phyloP scores from a whole-genome alignment of 2,113 vertebrate genomes.

The Neodontobutis hainanensis region DNA sequence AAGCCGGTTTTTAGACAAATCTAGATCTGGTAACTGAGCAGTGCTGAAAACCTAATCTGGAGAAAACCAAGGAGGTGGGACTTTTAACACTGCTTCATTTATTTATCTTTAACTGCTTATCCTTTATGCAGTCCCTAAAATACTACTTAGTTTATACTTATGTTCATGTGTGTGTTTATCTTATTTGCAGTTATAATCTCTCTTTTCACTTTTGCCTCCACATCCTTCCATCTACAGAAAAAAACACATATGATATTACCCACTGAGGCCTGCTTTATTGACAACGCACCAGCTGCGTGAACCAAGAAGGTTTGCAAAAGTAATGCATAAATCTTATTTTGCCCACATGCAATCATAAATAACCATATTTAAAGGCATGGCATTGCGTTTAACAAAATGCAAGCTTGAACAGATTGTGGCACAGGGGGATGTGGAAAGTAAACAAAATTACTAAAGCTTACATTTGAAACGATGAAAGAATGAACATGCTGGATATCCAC shows the following conservation, averaged over 20 bases:
- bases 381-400: conserved; percentile 16
- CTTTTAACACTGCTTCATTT: too few species aligned
- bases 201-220: background rate
- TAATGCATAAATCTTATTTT: conserved; percentile 7
- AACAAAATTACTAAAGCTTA: conserved; percentile 42
- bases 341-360: conserved; percentile 5
- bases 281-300: background rate
- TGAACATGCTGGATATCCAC: conserved; percentile 6
- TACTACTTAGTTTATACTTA: too few species aligned
- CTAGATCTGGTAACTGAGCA: too few species aligned
- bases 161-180: background rate
- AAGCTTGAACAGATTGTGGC: conserved; percentile 22
- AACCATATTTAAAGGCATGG: conserved; percentile 4
- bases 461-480: conserved; percentile 24
- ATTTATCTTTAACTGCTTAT: too few species aligned
- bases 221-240: background rate
- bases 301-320: background rate
- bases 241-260: background rate
- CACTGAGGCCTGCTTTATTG: background rate
- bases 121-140: too few species aligned
- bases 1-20: too few species aligned
- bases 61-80: too few species aligned
- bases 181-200: background rate
- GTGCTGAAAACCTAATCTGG: too few species aligned
- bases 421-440: conserved; percentile 40